These are phyloP conservation scores for Tetranychus urticae DNA, from an alignment of 1,140 invertebrate genomes.

Conservation along the genomic window DNA sequence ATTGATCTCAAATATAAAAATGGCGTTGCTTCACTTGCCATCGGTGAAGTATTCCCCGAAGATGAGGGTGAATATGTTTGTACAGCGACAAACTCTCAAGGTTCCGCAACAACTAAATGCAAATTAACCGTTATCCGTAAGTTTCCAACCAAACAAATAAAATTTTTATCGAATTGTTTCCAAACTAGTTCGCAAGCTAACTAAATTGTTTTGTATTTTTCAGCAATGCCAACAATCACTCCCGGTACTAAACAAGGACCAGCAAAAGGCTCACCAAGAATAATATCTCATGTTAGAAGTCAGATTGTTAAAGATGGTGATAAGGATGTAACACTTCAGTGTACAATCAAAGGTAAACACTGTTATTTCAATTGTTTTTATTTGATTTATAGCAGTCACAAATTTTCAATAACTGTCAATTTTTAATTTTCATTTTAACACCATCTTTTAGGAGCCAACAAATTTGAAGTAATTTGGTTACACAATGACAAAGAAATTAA, in stretches of 20 bases:
- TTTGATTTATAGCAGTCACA: not conserved
- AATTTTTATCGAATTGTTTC: too few relatives aligned
- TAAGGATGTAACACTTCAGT: conserved; percentile 9
- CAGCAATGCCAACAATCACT: conserved; percentile 19
- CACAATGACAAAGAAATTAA: conserved; percentile 92
- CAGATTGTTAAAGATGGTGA: conserved; percentile 14
- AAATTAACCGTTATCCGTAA: conserved; percentile 42
- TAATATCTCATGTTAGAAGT: conserved; percentile 12
- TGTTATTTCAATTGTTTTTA: not conserved
- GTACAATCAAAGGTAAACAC: conserved; percentile 12
- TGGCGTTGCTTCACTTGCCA: conserved; percentile 53
- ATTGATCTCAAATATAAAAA: conserved; percentile 74
- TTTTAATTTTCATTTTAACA: not conserved
- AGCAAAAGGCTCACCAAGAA: conserved; percentile 9
- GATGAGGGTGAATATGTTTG: conserved; percentile 71
- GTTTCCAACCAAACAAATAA: not conserved
- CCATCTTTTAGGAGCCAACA: conserved; percentile 4
- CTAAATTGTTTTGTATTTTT: not conserved
- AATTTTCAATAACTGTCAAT: not conserved
- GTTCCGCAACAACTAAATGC: conserved; percentile 51
- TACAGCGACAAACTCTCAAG: conserved; percentile 68
- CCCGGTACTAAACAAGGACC: conserved; percentile 10
- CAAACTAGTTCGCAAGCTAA: too few relatives aligned
- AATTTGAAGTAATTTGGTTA: conserved; percentile 36
- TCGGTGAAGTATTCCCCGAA: conserved; percentile 76